These are phyloP conservation scores for Drosophila cognata DNA, from an alignment of 2,888 invertebrate genomes.

Conservation along the genomic window DNA sequence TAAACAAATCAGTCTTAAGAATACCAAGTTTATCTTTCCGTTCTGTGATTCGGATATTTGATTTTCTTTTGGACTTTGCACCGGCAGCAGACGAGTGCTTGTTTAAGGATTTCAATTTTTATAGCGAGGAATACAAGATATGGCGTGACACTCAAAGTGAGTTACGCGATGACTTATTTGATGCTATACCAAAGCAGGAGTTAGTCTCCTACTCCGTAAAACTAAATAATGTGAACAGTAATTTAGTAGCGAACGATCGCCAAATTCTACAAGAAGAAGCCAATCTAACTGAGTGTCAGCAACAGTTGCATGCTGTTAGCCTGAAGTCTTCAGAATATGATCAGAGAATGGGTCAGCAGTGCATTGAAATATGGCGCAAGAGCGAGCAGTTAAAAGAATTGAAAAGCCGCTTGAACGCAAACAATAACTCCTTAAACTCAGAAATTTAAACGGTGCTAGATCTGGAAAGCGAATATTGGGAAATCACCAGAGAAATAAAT, in stretches of 20 bases:
- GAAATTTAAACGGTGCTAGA: neutral
- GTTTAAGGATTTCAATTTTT: slow-evolving; percentile 2
- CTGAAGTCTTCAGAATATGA: neutral
- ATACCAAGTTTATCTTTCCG: slow-evolving; percentile 38
- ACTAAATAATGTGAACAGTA: neutral
- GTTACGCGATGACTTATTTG: neutral
- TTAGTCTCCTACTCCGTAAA: too few species aligned
- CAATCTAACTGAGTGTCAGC: neutral
- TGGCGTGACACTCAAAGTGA: neutral
- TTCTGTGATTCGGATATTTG: slow-evolving; percentile 39
- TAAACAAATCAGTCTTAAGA: slow-evolving; percentile 41
- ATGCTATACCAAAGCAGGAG: neutral
- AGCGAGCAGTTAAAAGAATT: slow-evolving; percentile 1
- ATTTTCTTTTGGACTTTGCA: slow-evolving; percentile 53
- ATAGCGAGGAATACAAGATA: neutral
- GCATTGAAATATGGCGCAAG: slow-evolving; percentile 13
- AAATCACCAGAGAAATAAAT: neutral
- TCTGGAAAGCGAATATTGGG: neutral
- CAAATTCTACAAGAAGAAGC: slow-evolving; percentile 4
- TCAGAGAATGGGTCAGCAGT: slow-evolving; percentile 2
- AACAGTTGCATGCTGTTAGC: neutral
- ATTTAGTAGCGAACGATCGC: neutral
- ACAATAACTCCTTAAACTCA: neutral
- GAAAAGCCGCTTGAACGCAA: neutral
- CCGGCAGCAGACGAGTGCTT: neutral